Conservation (phyloP, 2,888 invertebrate species). For the Nephrotoma guestfalica region DNA sequence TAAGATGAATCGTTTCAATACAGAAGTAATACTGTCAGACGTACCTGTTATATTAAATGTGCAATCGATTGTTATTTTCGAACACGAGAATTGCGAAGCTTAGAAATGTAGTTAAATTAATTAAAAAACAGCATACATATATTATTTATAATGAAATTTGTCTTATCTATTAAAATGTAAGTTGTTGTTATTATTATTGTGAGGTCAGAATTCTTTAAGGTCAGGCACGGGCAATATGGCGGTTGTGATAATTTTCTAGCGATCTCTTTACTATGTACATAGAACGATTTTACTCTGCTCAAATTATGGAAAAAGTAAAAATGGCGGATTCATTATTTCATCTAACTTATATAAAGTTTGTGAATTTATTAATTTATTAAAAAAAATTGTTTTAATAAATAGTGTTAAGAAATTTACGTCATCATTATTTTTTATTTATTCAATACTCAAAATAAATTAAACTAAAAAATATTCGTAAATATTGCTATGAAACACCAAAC, state of each 20-base stretch:
- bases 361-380: background rate
- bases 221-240: background rate
- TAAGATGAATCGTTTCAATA: background rate
- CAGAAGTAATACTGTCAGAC: background rate
- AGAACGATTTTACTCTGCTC: background rate
- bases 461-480: background rate
- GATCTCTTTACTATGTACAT: background rate
- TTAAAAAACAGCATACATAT: background rate
- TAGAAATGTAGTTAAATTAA: background rate
- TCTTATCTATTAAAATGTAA: background rate
- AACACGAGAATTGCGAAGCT: background rate
- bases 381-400: background rate
- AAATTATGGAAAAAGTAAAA: background rate
- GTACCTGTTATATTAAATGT: background rate
- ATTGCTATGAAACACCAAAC: background rate
- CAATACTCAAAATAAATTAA: background rate
- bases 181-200: background rate
- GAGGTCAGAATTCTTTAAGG: background rate
- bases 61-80: background rate
- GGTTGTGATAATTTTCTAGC: background rate
- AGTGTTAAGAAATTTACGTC: background rate
- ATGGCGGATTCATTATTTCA: background rate
- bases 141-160: background rate
- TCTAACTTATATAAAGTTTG: background rate
- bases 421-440: background rate